phyloP scores from a whole-genome alignment of 2,113 vertebrate genomes.

The Pterophyllum scalare region DNA sequence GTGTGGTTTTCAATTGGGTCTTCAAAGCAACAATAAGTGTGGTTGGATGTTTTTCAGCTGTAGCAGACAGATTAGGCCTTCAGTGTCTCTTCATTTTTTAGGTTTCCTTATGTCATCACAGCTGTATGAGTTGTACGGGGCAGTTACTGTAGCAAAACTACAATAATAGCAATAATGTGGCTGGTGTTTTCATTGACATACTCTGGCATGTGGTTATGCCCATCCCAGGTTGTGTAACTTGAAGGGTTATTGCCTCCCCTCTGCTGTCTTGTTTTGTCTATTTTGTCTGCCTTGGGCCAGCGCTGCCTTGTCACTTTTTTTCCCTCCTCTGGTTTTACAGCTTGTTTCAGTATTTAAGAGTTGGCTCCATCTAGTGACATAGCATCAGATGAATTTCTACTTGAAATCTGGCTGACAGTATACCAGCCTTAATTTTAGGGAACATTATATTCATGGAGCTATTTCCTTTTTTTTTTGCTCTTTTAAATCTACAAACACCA shows the following conservation, averaged over 20 bases:
- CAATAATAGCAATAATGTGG: too few species aligned
- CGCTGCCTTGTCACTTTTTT: background rate
- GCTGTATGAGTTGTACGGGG: too few species aligned
- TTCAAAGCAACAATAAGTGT: too few species aligned
- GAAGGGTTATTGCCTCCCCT: background rate
- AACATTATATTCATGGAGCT: too few species aligned
- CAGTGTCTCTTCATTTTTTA: too few species aligned
- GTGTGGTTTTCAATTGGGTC: too few species aligned
- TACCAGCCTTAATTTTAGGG: background rate
- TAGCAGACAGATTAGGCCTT: too few species aligned
- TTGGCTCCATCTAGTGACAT: background rate
- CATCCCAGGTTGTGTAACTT: background rate
- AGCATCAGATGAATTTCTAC: background rate
- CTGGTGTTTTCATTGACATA: fast-evolving
- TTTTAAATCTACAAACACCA: background rate
- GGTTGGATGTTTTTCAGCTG: too few species aligned
- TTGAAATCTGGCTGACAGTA: background rate
- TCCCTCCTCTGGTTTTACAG: background rate
- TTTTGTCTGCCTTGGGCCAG: background rate
- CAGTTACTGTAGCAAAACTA: too few species aligned
- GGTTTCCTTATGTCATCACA: too few species aligned
- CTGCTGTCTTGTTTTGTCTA: background rate
- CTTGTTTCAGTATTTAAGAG: background rate
- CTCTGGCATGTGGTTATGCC: background rate
- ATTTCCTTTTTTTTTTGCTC: background rate